Conservation (phyloP, 2,113 vertebrate species). For the Antennarius striatus region DNA sequence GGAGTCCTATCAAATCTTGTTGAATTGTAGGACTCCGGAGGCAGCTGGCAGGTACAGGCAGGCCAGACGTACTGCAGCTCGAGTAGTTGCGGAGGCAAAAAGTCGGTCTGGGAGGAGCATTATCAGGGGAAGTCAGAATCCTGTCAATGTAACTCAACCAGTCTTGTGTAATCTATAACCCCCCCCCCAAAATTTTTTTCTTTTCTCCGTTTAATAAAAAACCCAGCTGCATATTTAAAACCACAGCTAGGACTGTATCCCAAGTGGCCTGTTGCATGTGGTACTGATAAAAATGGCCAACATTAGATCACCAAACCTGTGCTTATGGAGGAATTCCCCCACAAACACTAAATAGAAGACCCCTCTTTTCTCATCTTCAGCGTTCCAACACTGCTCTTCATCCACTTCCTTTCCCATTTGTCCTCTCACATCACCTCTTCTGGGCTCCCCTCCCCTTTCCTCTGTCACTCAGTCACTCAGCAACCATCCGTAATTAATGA, state of each 20-base stretch:
- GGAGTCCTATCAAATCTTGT: too few relatives aligned
- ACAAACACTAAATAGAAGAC: conserved; percentile 31
- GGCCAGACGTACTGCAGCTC: too few relatives aligned
- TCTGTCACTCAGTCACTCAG: conserved; percentile 67
- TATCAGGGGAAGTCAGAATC: background rate
- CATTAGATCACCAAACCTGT: conserved; percentile 45
- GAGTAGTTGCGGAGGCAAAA: background rate
- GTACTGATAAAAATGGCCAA: conserved; percentile 39
- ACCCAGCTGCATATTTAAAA: too few relatives aligned
- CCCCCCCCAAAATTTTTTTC: background rate
- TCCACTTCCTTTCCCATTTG: background rate
- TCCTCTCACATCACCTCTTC: too few relatives aligned
- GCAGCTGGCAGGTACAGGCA: too few relatives aligned
- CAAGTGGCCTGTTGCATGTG: too few relatives aligned
- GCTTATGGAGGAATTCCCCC: conserved; percentile 45
- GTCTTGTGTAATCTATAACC: background rate
- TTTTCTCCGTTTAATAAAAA: background rate
- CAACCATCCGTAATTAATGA: conserved; percentile 78
- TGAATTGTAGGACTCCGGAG: too few relatives aligned
- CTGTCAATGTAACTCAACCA: conserved; percentile 2
- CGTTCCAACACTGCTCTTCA: conserved; percentile 15
- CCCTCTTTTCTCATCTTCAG: conserved; percentile 21
- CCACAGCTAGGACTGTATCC: too few relatives aligned
- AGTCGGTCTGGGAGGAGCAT: background rate
- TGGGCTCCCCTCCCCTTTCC: conserved; percentile 17